These are phyloP conservation scores for Actinemys pallida DNA, from an alignment of 2,113 vertebrate species.

Conservation along the genomic window DNA sequence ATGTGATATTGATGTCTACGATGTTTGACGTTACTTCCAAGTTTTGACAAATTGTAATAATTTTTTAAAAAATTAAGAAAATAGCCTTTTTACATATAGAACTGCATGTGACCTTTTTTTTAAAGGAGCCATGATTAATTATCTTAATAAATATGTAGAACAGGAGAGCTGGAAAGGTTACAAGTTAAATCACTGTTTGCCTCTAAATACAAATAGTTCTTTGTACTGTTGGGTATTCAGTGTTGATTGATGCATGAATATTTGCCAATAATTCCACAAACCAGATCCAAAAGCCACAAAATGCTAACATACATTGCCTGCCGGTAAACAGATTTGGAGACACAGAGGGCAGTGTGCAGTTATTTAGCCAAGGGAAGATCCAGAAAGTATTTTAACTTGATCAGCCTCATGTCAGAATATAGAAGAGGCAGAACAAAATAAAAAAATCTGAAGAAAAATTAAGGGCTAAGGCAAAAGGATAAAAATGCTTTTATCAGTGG, in stretches of 20 bases:
- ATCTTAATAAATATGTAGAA: constrained; percentile 66
- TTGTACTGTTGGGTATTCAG: constrained; percentile 25
- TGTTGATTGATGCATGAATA: constrained; percentile 31
- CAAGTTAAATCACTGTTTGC: constrained; percentile 46
- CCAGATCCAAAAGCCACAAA: constrained; percentile 40
- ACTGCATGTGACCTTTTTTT: constrained; percentile 41
- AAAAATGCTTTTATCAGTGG: background rate
- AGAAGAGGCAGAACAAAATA: background rate
- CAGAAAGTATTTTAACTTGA: constrained; percentile 16
- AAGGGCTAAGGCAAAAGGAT: background rate
- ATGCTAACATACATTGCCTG: constrained; percentile 4
- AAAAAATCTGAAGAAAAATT: constrained; percentile 7
- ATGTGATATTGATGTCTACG: background rate
- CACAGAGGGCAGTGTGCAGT: constrained; percentile 48
- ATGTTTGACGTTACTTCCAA: constrained; percentile 10
- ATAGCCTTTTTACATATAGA: constrained; percentile 26
- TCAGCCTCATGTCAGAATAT: background rate
- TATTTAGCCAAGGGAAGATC: constrained; percentile 9
- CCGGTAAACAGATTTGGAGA: constrained; percentile 52
- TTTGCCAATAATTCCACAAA: constrained; percentile 67
- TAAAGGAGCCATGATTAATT: constrained; percentile 53
- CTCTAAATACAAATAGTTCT: constrained; percentile 51
- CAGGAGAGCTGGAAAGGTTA: constrained; percentile 54
- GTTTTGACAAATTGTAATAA: background rate
- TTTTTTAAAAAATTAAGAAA: background rate